Conservation (phyloP, 92 coral and sea anemone species). For the Porites divaricata region DNA sequence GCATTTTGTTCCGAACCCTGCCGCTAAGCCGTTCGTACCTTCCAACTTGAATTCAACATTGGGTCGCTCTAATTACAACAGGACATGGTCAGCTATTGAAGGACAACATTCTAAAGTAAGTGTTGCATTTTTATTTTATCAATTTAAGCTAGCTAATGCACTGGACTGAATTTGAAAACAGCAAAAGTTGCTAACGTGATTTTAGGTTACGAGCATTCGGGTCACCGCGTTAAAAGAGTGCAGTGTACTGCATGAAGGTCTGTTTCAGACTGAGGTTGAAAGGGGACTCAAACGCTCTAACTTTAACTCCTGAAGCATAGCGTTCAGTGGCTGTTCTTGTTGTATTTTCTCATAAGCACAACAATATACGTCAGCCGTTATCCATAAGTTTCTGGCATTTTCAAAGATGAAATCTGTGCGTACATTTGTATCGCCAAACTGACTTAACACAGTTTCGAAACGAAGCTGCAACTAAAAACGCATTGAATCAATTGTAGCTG, state of each 20-base stretch:
- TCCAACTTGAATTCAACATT: conserved; percentile 89
- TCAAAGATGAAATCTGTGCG: not conserved
- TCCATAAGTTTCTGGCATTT: not conserved
- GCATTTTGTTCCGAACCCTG: conserved; percentile 98
- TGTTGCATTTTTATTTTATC: not conserved
- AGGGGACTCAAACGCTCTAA: not conserved
- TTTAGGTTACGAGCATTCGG: conserved; percentile 2
- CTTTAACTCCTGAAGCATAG: not conserved
- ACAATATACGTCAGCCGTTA: not conserved
- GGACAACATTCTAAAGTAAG: conserved; percentile 56
- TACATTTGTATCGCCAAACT: not conserved
- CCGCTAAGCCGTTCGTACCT: conserved; percentile 99
- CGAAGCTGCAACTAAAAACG: not conserved
- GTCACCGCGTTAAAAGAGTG: conserved; percentile 6
- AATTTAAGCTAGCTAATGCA: not conserved
- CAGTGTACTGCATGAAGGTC: conserved; percentile 2
- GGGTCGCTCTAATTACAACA: conserved; percentile 74
- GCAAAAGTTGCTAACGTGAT: conserved; percentile 13
- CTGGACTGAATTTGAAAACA: conserved; percentile 9
- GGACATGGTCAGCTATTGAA: conserved; percentile 77
- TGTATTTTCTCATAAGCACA: not conserved
- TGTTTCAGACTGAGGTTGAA: conserved; percentile 14
- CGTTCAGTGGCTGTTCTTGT: not conserved
- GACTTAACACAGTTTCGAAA: conserved; percentile 20
- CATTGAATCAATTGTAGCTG: conserved; percentile 17